phyloP scores from a whole-genome alignment of 2,888 invertebrate species.

The Drosophila falleni region DNA sequence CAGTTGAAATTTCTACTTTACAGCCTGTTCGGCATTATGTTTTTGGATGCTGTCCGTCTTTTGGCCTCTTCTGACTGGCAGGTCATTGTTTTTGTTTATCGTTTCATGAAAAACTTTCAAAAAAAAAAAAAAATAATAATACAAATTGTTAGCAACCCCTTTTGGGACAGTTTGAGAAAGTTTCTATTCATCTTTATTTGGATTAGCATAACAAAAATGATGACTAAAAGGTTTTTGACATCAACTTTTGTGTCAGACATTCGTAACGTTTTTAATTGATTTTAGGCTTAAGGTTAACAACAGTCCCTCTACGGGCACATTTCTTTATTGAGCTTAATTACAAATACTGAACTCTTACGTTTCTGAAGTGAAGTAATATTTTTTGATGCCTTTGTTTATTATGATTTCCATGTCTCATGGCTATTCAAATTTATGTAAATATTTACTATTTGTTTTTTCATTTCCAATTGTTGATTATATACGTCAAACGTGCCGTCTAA shows the following conservation, averaged over 20 bases:
- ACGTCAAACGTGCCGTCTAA: conserved; percentile 4
- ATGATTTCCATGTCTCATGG: conserved; percentile 5
- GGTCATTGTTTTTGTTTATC: conserved; percentile 73
- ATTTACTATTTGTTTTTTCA: conserved; percentile 14
- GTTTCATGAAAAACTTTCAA: conserved; percentile 73
- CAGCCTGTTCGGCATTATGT: conserved; percentile 26
- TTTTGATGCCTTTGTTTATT: conserved; percentile 18
- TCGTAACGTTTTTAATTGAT: conserved; percentile 26
- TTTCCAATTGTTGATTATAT: neutral
- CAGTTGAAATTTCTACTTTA: conserved; percentile 54
- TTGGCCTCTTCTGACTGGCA: conserved; percentile 46
- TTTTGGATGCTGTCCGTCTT: conserved; percentile 30
- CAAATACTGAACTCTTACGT: conserved; percentile 4
- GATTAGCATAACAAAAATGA: conserved; percentile 52
- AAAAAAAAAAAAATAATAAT: conserved; percentile 40
- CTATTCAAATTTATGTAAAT: conserved; percentile 36
- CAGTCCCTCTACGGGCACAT: conserved; percentile 9
- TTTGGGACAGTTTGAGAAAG: conserved; percentile 44
- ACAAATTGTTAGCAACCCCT: conserved; percentile 34
- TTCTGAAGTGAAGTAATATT: conserved; percentile 25
- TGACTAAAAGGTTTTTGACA: conserved; percentile 24
- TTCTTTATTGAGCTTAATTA: conserved; percentile 24
- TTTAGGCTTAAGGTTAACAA: conserved; percentile 10
- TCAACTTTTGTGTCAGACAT: conserved; percentile 25
- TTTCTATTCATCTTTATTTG: conserved; percentile 24